Base-by-base conservation (phyloP, 2,888 invertebrate species). In the Portevinia maculata region DNA sequence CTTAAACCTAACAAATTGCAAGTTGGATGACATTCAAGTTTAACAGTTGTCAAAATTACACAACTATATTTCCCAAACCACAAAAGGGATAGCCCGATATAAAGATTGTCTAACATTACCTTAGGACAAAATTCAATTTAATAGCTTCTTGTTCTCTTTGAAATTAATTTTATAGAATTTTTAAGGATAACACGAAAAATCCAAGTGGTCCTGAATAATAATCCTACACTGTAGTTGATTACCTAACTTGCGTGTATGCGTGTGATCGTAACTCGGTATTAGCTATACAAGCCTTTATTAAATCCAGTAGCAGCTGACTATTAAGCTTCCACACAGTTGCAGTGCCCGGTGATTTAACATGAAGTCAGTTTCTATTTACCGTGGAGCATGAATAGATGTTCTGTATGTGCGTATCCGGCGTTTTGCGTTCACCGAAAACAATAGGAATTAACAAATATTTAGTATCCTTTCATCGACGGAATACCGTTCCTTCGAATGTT, bases 311-410 rank as follows among this genome's bases (percentile, higher is more conserved):
- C 69, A 75, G 59, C 60, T 76, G 57, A 59, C 60, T 41, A 34
- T 34, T 55, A 70, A 70, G 81, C 76, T 81, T 71, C 60, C 70
- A 64, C 13, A 50, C 59, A 52, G 37, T 76, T n/a, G 44, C 62
- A 30, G 39, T 15, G 13, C 39, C 11, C 52, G 21, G 9, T n/a
- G 48, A 24, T 48, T 57, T 9, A 55, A 17, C 32, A 1, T 9
- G 24, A 65, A 53, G 70, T 81, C 65, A 81, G 81, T 81, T 65
- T 21, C 48, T 55, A 81, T 53, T 28, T 59, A 60, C 59, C 46
- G 46, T 19, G 75, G 76, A 70, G 65, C 64, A 75, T 13, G 81
- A 39, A 34, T 52, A 76, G 70, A 81, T 71, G 81, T 76, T 75
- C 48, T 32, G 19, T 50, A 48, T 59, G n/a, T n/a, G 52, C 69